Evolutionary conservation across 2,797 vertebrate species (phyloP).

Genomic region (Helicolenus hilgendorfi): DNA sequence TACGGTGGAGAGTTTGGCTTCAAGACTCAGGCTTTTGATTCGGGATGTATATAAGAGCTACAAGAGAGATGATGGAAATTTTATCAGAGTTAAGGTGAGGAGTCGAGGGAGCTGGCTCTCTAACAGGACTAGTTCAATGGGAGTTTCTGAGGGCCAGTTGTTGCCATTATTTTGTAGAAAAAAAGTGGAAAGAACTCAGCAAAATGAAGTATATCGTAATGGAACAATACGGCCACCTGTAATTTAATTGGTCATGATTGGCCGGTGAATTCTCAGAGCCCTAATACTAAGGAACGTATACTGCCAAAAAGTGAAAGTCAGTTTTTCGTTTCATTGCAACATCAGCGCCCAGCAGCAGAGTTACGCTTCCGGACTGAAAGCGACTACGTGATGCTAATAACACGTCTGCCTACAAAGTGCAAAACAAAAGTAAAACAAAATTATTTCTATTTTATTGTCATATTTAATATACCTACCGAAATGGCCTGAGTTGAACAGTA

Average conservation of each 20-base stretch:
- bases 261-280: rapidly evolving
- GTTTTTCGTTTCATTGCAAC: rapidly evolving
- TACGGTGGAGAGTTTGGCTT: conserved; percentile 60
- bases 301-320: no score
- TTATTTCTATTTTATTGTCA: no score
- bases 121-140: not conserved
- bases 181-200: not conserved
- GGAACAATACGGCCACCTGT: not conserved
- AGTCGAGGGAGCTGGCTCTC: not conserved
- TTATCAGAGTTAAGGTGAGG: conserved; percentile 3
- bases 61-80: conserved; percentile 26
- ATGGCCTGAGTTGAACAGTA: no score
- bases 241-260: not conserved
- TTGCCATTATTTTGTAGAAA: not conserved
- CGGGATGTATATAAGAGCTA: conserved; percentile 46
- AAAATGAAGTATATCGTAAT: not conserved
- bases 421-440: no score
- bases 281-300: no score
- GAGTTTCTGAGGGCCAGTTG: not conserved
- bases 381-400: no score
- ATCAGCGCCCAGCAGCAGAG: not conserved
- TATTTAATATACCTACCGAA: no score
- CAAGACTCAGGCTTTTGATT: conserved; percentile 81
- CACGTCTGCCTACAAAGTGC: rapidly evolving
- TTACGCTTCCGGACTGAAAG: no score